Evolutionary conservation across 1,140 invertebrate species (phyloP), one percentile per base, ranked within the genome.

Genomic region (Tigriopus japonicus): DNA sequence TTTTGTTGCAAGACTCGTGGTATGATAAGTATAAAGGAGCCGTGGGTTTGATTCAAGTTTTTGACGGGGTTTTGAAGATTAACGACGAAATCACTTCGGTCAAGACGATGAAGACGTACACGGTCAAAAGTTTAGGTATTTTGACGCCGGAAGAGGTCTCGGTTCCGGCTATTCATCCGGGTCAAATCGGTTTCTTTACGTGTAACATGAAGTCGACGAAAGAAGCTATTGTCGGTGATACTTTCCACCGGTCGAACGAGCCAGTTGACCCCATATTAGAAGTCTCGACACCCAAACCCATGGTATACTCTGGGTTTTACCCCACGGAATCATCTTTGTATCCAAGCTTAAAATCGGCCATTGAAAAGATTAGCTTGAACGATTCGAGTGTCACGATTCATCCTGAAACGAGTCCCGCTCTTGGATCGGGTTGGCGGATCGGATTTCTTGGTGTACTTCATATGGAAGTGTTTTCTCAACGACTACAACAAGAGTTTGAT

Each of bases 401-500:
- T 10, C 55, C 17, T 1, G 62, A 62, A 43, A 63, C 28, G 67
- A 92, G 90, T 77, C 81, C 86, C 62, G 91, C 91, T 3, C 73
- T 98, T 52, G 95, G 95, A 13, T 83, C 88, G 71, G 94, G 93
- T 42, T 98, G 87, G 85, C 77, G 88, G 52, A 70, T 94, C 40
- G 93, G 92, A 6, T 98, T 97, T 72, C 74, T 97, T 6, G 94
- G 94, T 0, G 73, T 97, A 3, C 73, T 98, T 7, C 94, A 98
- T 70, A 82, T 98, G 78, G 93, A 98, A 72, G 92, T 97, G 0
- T 97, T 97, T 69, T 84, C 80, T 62, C 91, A 97, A 70, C 75
- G 94, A 21, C 72, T 98, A 21, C 82, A 96, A 66, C 91, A 97
- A 70, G 95, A 98, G 73, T 86, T 89, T 71, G 82, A 82, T 66